Conservation (phyloP, 2,113 vertebrate species). For the Cynopterus brachyotis region DNA sequence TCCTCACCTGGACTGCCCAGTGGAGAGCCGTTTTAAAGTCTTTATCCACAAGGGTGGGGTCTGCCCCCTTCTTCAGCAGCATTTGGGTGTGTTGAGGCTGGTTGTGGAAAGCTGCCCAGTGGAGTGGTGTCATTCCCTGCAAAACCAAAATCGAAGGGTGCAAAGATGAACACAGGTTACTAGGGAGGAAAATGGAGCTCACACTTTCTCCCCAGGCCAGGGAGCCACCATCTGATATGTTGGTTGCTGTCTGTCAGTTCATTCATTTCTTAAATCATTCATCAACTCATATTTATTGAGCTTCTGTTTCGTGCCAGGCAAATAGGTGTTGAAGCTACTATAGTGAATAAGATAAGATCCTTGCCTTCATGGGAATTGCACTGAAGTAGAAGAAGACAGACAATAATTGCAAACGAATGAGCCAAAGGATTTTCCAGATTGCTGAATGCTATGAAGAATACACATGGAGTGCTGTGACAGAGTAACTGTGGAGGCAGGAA, state of each 20-base stretch:
- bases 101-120: slow-evolving; percentile 94
- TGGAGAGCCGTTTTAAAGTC: slow-evolving; percentile 93
- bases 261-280: background rate
- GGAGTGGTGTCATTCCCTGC: slow-evolving; percentile 94
- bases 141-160: slow-evolving; percentile 52
- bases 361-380: background rate
- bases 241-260: background rate
- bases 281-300: background rate
- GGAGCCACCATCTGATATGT: fast-evolving
- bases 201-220: fast-evolving
- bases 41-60: slow-evolving; percentile 91
- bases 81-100: slow-evolving; percentile 88
- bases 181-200: background rate
- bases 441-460: background rate
- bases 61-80: slow-evolving; percentile 90
- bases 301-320: background rate
- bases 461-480: fast-evolving
- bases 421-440: background rate
- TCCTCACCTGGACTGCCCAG: slow-evolving; percentile 92
- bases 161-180: background rate
- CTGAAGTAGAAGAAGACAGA: background rate
- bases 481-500: fast-evolving
- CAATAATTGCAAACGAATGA: background rate
- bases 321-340: background rate
- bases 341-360: background rate